A percentile compares a stretch with the other conserved stretches of the same genome.
These are phyloP conservation scores for Zaprionus inermis DNA, from an alignment of 1,140 invertebrate species.

Conservation along the genomic window DNA sequence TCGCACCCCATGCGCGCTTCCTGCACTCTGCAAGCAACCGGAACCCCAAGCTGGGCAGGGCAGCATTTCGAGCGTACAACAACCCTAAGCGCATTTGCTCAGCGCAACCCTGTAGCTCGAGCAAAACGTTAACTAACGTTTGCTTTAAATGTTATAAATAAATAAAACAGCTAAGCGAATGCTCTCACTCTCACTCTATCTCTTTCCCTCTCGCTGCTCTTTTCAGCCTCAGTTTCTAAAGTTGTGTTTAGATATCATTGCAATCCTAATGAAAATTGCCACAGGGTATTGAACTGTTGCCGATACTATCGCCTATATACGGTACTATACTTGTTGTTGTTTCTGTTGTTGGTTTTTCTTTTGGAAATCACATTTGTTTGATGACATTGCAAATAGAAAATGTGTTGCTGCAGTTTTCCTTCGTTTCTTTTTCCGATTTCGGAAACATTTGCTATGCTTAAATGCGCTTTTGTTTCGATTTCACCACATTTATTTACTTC, in stretches of 20 bases:
- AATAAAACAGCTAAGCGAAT: slow-evolving; percentile 57
- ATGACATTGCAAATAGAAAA: slow-evolving; percentile 7
- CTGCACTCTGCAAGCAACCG: slow-evolving; percentile 11
- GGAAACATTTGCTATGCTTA: slow-evolving; percentile 52
- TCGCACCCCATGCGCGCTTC: not conserved
- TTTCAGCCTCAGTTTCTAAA: slow-evolving; percentile 8
- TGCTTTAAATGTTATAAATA: slow-evolving; percentile 71
- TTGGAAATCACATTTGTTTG: slow-evolving; percentile 16
- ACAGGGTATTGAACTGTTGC: slow-evolving; percentile 33
- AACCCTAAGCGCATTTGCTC: slow-evolving; percentile 70
- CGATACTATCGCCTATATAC: slow-evolving; percentile 13
- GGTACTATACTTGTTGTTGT: too few relatives aligned
- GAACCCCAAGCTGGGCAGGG: not conserved
- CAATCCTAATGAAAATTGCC: slow-evolving; percentile 58
- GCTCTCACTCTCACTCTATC: not conserved
- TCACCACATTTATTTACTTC: slow-evolving; percentile 5
- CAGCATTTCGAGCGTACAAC: slow-evolving; percentile 10
- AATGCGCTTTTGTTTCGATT: slow-evolving; percentile 48
- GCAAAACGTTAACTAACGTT: slow-evolving; percentile 60
- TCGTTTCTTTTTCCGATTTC: slow-evolving; percentile 22
- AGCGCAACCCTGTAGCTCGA: slow-evolving; percentile 43
- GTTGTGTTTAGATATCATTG: slow-evolving; percentile 29
- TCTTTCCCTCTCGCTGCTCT: not conserved
- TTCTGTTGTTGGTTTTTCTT: too few relatives aligned
- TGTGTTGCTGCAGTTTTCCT: not conserved